Base-by-base conservation (phyloP, 2,888 invertebrate species). In the Lasioglossum pauxillum region DNA sequence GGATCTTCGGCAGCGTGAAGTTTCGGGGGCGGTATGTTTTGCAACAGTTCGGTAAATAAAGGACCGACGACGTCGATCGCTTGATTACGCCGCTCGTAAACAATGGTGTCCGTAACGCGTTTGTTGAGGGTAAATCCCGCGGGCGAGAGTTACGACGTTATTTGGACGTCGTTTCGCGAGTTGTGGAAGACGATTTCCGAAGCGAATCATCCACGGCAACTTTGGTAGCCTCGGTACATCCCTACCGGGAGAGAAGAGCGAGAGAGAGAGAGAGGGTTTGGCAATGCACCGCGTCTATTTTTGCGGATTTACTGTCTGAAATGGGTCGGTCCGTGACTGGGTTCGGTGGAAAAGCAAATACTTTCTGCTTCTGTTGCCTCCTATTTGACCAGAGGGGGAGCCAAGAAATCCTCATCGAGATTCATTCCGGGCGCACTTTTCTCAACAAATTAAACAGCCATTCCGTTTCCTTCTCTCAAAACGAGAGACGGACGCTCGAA, bases 231-330 rank as follows among this genome's bases (percentile, higher is more conserved):
- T 78, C 14, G 67, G 84, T 71, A 80, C 74, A 76, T 53, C 57
- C 10, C 31, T n/a, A 49, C 49, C 35, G 5, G 2, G 14, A 5
- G 27, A 14, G 5, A 2, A 12, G n/a, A 10, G 4, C 0, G 49
- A 49, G 49, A 19, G 19, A 19, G 49, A 23, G 53, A 53, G n/a
- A 53, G 78, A 75, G 83, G 80, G 83, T 86, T 87, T 86, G 86
- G 80, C 87, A 87, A 86, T 80, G 83, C 80, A 49, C 60, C 78
- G 71, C 27, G 80, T 82, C 82, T 86, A 87, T 87, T 87, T 87
- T 76, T 73, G 69, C 71, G 75, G 75, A 80, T 86, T 75, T 71
- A 75, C 75, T 35, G 72, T n/a, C 53, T 49, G 75, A 87, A 87
- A 87, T 87, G 76, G 86, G 80, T 87, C 82, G 86, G 69, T 49